Evolutionary conservation across 2,797 vertebrate genomes (phyloP).

Genomic region (Anniella stebbinsi): DNA sequence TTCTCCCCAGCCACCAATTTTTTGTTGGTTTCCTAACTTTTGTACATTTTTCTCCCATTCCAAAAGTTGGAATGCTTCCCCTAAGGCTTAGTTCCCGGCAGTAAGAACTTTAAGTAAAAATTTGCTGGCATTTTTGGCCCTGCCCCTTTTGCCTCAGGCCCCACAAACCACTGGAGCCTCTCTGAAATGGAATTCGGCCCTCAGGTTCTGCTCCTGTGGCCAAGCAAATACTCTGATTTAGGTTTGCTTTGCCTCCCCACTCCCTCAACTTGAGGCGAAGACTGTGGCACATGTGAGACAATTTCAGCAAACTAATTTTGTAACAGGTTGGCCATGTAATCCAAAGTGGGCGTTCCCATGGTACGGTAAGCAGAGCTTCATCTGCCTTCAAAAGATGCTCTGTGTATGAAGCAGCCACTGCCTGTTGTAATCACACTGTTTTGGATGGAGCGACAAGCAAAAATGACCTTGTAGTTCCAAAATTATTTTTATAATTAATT

Average conservation of each 20-base stretch:
- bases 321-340: not conserved
- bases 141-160: too few relatives aligned
- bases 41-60: too few relatives aligned
- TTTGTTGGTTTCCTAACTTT: too few relatives aligned
- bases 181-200: too few relatives aligned
- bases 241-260: not conserved
- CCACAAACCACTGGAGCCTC: too few relatives aligned
- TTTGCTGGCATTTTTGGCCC: too few relatives aligned
- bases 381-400: not conserved
- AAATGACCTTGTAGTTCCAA: not conserved
- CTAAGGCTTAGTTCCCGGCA: too few relatives aligned
- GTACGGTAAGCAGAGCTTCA: not conserved
- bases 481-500: too few relatives aligned
- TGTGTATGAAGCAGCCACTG: not conserved
- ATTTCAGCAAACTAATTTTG: not conserved
- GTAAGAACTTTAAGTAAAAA: too few relatives aligned
- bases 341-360: not conserved
- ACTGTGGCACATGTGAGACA: not conserved
- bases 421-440: not conserved
- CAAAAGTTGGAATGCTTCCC: too few relatives aligned
- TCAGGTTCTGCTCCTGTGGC: too few relatives aligned
- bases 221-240: not conserved
- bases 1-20: too few relatives aligned
- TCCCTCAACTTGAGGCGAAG: not conserved
- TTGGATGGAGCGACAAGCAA: not conserved